Percentiles rank a stretch among this genome's conserved stretches.
Conservation (phyloP, 2,113 vertebrate genomes). For the Beaufortia kweichowensis region DNA sequence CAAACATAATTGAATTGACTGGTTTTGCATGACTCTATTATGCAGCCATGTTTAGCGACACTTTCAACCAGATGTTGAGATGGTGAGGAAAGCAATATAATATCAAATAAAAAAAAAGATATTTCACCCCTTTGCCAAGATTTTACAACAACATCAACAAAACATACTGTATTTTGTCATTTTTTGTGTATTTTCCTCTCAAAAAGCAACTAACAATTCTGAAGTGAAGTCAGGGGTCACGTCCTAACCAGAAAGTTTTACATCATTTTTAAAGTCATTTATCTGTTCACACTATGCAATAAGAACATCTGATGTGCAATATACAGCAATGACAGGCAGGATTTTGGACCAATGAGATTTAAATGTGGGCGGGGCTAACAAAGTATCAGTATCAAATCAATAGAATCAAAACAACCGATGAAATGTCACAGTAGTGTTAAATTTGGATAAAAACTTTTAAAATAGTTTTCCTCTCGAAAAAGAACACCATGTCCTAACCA, state of each 20-base stretch:
- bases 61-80: constrained; percentile 1
- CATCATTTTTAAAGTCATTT: not conserved
- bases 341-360: constrained; percentile 17
- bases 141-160: constrained; percentile 36
- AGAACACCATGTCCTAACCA: too few relatives aligned
- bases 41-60: not conserved
- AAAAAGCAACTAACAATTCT: constrained; percentile 40
- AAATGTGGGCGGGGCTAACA: not conserved
- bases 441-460: too few relatives aligned
- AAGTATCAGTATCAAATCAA: too few relatives aligned
- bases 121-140: constrained; percentile 25
- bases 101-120: not conserved
- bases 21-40: not conserved
- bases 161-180: not conserved
- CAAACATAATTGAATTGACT: not conserved
- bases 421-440: not conserved
- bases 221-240: constrained; percentile 33
- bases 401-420: too few relatives aligned
- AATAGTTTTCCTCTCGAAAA: too few relatives aligned
- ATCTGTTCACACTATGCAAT: not conserved
- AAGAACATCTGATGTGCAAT: not conserved
- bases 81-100: not conserved
- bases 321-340: not conserved
- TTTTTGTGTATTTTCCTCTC: constrained; percentile 13
- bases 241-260: constrained; percentile 13